A percentile compares a stretch with the other conserved stretches of the same genome.
These are phyloP conservation scores for Mobula hypostoma DNA, from an alignment of 2,113 vertebrate genomes.

Conservation along the genomic window DNA sequence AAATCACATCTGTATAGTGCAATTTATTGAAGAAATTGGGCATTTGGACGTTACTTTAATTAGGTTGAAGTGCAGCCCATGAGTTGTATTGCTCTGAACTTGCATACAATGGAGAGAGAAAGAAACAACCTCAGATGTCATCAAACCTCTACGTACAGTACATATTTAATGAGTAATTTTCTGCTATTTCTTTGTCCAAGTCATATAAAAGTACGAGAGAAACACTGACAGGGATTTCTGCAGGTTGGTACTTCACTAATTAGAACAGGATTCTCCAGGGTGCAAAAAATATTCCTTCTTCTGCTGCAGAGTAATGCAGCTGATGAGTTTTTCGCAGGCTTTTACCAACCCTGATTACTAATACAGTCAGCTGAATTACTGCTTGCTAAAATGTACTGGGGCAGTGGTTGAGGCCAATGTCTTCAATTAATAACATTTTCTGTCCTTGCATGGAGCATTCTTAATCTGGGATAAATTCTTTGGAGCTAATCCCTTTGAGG, in stretches of 20 bases:
- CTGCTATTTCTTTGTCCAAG: too few species aligned
- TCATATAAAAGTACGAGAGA: too few species aligned
- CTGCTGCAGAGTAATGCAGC: too few species aligned
- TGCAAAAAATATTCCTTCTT: background rate
- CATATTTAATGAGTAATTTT: too few species aligned
- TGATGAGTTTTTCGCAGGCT: background rate
- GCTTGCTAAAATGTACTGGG: background rate
- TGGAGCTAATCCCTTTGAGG: slow-evolving; percentile 22
- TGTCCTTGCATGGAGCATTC: background rate
- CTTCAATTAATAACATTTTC: background rate
- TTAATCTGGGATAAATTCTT: background rate
- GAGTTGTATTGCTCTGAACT: too few species aligned
- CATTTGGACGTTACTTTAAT: too few species aligned
- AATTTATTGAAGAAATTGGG: too few species aligned
- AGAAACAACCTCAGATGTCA: too few species aligned
- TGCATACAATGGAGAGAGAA: too few species aligned
- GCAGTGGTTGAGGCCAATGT: background rate
- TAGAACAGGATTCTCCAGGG: background rate
- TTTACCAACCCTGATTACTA: background rate
- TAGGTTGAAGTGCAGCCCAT: too few species aligned
- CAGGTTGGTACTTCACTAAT: background rate
- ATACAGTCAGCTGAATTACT: background rate
- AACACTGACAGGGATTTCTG: background rate
- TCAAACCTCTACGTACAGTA: too few species aligned
- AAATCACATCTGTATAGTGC: too few species aligned